Percentiles rank a stretch among this genome's conserved stretches.
Evolutionary conservation across 2,888 invertebrate genomes (phyloP).

Genomic region (Diabrotica balteata): DNA sequence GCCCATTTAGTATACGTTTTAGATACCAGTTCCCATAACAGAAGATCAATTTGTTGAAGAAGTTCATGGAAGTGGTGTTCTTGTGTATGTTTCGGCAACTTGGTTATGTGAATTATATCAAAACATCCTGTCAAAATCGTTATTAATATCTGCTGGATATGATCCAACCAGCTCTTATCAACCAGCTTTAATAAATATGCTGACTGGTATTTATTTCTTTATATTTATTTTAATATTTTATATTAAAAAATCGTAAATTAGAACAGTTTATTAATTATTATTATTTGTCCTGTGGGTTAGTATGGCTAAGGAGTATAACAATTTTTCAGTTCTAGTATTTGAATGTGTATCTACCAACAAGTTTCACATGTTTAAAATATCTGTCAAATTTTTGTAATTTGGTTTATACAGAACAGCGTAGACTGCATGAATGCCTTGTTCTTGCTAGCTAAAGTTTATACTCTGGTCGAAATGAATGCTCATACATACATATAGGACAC

Average conservation of each 20-base stretch:
- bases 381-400: too few relatives aligned
- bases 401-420: too few relatives aligned
- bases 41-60: constrained; percentile 92
- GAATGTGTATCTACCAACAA: too few relatives aligned
- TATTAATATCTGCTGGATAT: constrained; percentile 74
- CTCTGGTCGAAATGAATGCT: too few relatives aligned
- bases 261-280: neutral
- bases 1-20: neutral
- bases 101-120: constrained; percentile 95
- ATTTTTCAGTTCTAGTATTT: too few relatives aligned
- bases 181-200: constrained; percentile 74
- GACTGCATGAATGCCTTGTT: too few relatives aligned
- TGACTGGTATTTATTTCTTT: constrained; percentile 69
- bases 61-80: constrained; percentile 89
- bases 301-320: too few relatives aligned
- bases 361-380: too few relatives aligned
- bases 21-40: constrained; percentile 65
- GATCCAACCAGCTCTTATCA: constrained; percentile 66
- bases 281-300: too few relatives aligned
- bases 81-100: constrained; percentile 90
- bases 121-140: constrained; percentile 77
- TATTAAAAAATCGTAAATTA: neutral
- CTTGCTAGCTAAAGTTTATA: too few relatives aligned
- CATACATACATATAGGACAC: too few relatives aligned
- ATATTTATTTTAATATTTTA: constrained; percentile 30